Evolutionary conservation across 2,797 vertebrate genomes (phyloP).

Genomic region (Coccyzus lansbergi): DNA sequence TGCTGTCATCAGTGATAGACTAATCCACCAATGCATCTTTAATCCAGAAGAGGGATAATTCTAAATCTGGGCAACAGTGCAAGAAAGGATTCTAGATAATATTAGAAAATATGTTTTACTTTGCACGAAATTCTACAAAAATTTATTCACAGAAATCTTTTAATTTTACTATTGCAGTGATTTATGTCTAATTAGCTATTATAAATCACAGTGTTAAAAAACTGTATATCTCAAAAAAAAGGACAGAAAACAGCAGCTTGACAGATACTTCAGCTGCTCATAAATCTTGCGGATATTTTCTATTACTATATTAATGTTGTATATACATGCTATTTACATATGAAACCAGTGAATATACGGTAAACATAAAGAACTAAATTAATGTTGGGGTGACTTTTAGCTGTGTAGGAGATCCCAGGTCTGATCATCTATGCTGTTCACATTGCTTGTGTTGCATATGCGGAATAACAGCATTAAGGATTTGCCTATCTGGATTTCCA

Average conservation of each 20-base stretch:
- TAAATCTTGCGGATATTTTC: neutral
- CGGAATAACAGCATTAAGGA: neutral
- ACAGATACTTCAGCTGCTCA: neutral
- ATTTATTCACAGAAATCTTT: neutral
- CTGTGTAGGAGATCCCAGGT: neutral
- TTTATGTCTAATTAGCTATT: neutral
- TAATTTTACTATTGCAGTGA: neutral
- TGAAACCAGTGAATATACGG: neutral
- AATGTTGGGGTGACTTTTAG: neutral
- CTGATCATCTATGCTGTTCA: neutral
- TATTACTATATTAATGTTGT: neutral
- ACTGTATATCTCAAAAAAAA: neutral
- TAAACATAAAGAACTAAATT: neutral
- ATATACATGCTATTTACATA: neutral
- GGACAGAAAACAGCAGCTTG: neutral
- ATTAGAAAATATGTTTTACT: conserved; percentile 67
- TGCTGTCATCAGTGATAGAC: conserved; percentile 77
- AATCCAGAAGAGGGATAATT: conserved; percentile 79
- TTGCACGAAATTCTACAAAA: conserved; percentile 43
- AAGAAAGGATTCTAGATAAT: conserved; percentile 72
- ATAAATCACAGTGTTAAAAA: neutral
- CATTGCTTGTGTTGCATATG: neutral
- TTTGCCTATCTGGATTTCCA: neutral
- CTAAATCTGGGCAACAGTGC: conserved; percentile 74
- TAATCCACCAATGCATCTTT: conserved; percentile 78